Conservation (phyloP, 1,140 invertebrate species). For the Ditylenchus dipsaci region DNA sequence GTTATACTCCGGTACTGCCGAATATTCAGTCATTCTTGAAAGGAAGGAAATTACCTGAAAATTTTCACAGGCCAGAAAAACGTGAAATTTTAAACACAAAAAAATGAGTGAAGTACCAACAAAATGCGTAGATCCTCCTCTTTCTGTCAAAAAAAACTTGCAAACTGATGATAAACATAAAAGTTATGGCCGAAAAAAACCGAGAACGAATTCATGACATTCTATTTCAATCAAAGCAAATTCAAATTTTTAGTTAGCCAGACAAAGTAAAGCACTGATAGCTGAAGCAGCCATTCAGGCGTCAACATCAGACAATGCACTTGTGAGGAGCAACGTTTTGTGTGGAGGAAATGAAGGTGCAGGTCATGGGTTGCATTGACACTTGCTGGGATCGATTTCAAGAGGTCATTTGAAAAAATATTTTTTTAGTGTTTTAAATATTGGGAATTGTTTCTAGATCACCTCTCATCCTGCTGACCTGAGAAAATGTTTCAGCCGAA, state of each 20-base stretch:
- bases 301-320: constrained; percentile 42
- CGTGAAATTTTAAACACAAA: too few relatives aligned
- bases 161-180: too few relatives aligned
- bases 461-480: constrained; percentile 35
- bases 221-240: too few relatives aligned
- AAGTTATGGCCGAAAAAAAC: too few relatives aligned
- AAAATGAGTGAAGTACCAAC: too few relatives aligned
- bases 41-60: too few relatives aligned
- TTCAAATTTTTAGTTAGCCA: constrained; percentile 22
- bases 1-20: too few relatives aligned
- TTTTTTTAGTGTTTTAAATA: background rate
- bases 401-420: constrained; percentile 12
- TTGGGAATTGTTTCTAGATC: constrained; percentile 19
- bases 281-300: constrained; percentile 35
- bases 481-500: constrained; percentile 35
- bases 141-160: too few relatives aligned
- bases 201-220: too few relatives aligned
- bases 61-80: too few relatives aligned
- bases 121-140: too few relatives aligned
- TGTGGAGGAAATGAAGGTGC: constrained; percentile 43
- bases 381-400: constrained; percentile 44
- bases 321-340: constrained; percentile 44
- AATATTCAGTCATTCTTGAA: too few relatives aligned
- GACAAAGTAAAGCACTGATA: constrained; percentile 22
- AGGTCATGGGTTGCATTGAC: constrained; percentile 43